phyloP scores from a whole-genome alignment of 2,113 vertebrate genomes.

The Plotosus lineatus region DNA sequence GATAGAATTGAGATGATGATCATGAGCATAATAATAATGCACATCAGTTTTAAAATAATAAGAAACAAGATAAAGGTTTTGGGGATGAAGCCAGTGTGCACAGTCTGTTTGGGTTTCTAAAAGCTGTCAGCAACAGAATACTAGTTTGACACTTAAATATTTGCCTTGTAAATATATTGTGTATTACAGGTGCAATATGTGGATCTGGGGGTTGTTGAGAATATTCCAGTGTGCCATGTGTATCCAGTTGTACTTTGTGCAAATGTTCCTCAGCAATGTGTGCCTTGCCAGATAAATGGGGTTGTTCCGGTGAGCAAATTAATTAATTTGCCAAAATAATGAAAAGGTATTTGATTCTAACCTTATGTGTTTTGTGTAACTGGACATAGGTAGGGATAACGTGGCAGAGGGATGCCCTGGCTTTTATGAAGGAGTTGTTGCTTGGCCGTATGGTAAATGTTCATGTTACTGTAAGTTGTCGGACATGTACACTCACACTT shows the following conservation, averaged over 20 bases:
- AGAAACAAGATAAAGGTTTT: too few relatives aligned
- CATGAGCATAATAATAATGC: too few relatives aligned
- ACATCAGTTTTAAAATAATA: too few relatives aligned
- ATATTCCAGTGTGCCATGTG: constrained; percentile 85
- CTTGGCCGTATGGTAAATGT: constrained; percentile 79
- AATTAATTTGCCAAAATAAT: background rate
- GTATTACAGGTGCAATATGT: constrained; percentile 79
- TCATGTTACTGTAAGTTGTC: constrained; percentile 76
- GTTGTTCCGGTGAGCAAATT: constrained; percentile 75
- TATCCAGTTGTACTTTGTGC: constrained; percentile 82
- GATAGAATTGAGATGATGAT: too few relatives aligned
- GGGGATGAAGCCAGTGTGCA: background rate
- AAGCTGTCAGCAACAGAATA: background rate
- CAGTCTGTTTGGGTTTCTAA: background rate
- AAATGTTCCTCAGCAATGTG: constrained; percentile 80
- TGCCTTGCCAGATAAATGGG: constrained; percentile 83
- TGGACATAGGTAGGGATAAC: constrained; percentile 75
- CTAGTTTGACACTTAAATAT: background rate
- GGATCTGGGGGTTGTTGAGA: constrained; percentile 84
- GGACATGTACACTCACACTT: background rate
- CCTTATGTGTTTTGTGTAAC: background rate
- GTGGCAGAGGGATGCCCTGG: constrained; percentile 85
- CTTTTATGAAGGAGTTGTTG: constrained; percentile 80
- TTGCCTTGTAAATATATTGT: constrained; percentile 9
- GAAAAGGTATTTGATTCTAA: background rate